phyloP scores from a whole-genome alignment of 2,797 vertebrate genomes.

The Helostoma temminkii region DNA sequence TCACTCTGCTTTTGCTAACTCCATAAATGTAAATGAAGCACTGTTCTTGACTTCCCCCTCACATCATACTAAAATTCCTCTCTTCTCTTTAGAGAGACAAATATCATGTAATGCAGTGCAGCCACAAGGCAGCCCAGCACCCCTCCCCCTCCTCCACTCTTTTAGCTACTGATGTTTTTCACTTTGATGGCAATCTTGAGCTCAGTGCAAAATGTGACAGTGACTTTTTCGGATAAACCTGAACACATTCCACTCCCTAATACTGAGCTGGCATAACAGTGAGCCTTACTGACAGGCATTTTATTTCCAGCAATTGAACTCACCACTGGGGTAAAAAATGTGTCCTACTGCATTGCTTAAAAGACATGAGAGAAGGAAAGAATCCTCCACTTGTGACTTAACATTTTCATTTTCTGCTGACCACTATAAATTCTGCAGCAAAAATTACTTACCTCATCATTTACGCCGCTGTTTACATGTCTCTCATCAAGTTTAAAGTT shows the following conservation, averaged over 20 bases:
- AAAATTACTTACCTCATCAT: too few relatives aligned
- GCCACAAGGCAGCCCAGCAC: not conserved
- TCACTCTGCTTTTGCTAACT: too few relatives aligned
- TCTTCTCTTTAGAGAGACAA: not conserved
- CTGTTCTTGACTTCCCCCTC: too few relatives aligned
- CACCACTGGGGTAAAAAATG: not conserved
- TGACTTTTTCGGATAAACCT: constrained; percentile 7
- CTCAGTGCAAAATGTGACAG: constrained; percentile 1
- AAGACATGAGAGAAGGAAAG: not conserved
- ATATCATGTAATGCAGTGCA: constrained; percentile 24
- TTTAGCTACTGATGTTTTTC: not conserved
- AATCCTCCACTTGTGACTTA: not conserved
- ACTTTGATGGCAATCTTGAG: constrained; percentile 24
- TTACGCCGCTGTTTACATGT: too few relatives aligned
- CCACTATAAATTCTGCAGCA: too few relatives aligned
- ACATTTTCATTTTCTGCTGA: not conserved
- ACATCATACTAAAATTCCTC: not conserved
- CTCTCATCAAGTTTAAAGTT: too few relatives aligned
- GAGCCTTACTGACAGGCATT: constrained; percentile 27
- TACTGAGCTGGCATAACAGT: not conserved
- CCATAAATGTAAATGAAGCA: too few relatives aligned
- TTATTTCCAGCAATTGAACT: constrained; percentile 16
- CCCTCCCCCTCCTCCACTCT: not conserved
- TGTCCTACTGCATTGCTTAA: not conserved
- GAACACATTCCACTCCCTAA: not conserved